phyloP scores from a whole-genome alignment of 2,888 invertebrate species.

The Neoascia interrupta region DNA sequence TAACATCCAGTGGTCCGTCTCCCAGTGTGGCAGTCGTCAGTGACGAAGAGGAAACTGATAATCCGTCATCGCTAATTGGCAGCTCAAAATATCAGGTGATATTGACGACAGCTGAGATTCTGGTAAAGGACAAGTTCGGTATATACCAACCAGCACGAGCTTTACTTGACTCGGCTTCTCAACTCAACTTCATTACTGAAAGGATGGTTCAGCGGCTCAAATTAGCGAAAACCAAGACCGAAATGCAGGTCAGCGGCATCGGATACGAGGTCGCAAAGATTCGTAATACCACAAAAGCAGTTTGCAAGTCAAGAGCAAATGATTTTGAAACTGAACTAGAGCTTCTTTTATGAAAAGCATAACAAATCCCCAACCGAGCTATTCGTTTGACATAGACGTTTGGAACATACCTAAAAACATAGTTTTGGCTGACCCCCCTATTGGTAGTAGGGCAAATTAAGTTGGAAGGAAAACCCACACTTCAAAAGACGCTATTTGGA shows the following conservation, averaged over 20 bases:
- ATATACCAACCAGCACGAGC: slow-evolving; percentile 24
- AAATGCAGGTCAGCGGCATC: background rate
- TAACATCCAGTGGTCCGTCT: too few relatives aligned
- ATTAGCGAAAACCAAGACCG: slow-evolving; percentile 13
- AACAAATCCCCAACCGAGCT: slow-evolving; percentile 13
- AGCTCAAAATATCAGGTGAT: background rate
- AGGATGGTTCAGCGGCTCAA: slow-evolving; percentile 23
- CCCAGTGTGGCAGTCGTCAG: too few relatives aligned
- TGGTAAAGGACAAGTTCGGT: slow-evolving; percentile 20
- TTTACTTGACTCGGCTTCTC: slow-evolving; percentile 49
- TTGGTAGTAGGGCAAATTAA: slow-evolving; percentile 23
- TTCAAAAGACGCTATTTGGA: slow-evolving; percentile 15
- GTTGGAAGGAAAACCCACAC: background rate
- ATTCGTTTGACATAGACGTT: slow-evolving; percentile 6
- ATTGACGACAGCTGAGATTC: background rate
- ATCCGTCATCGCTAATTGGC: background rate
- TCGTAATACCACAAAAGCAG: background rate
- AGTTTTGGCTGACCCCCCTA: slow-evolving; percentile 3
- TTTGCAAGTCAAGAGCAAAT: background rate
- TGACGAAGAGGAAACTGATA: too few relatives aligned
- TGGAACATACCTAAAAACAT: slow-evolving; percentile 31
- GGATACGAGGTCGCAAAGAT: background rate
- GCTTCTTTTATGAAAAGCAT: slow-evolving; percentile 18
- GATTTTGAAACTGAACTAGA: slow-evolving; percentile 11
- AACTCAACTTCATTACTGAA: slow-evolving; percentile 45